Conservation (phyloP, 2,797 vertebrate species). For the Enteromius paludinosus region DNA sequence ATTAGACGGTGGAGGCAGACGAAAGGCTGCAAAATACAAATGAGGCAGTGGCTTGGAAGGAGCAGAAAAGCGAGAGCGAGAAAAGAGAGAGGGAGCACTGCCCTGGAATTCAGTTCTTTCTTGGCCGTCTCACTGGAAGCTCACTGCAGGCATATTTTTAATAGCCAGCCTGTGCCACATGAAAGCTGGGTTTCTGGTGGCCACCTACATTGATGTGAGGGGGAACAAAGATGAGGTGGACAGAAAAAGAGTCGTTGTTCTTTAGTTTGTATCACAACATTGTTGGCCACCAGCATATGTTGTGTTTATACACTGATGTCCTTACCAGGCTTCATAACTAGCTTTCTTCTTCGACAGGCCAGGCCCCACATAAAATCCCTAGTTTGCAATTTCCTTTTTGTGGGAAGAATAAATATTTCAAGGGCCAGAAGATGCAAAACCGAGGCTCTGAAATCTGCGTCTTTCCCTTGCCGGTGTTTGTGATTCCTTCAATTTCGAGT, state of each 20-base stretch:
- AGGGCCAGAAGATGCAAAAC: constrained; percentile 8
- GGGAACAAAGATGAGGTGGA: constrained; percentile 23
- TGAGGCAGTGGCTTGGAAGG: constrained; percentile 40
- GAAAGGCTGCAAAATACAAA: constrained; percentile 56
- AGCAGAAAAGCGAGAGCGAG: constrained; percentile 3
- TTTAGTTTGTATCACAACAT: constrained; percentile 28
- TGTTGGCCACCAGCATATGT: constrained; percentile 1
- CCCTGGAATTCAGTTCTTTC: constrained; percentile 47
- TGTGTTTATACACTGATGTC: not conserved
- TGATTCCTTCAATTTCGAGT: not conserved
- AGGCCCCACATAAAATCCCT: not conserved
- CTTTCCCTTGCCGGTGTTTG: constrained; percentile 15
- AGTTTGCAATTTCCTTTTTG: constrained; percentile 9
- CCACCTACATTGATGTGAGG: constrained; percentile 34
- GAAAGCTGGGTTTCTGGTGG: constrained; percentile 49
- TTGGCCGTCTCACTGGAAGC: constrained; percentile 34
- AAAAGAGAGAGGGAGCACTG: constrained; percentile 21
- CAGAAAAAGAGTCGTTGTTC: constrained; percentile 30
- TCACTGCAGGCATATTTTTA: constrained; percentile 59
- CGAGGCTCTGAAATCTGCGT: not conserved
- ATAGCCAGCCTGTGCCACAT: constrained; percentile 51
- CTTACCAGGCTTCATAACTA: not conserved
- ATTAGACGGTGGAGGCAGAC: constrained; percentile 52
- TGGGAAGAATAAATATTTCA: constrained; percentile 20
- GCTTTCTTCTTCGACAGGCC: not conserved